Evolutionary conservation across 1,140 invertebrate species (phyloP).

Genomic region (Drosophila littoralis): DNA sequence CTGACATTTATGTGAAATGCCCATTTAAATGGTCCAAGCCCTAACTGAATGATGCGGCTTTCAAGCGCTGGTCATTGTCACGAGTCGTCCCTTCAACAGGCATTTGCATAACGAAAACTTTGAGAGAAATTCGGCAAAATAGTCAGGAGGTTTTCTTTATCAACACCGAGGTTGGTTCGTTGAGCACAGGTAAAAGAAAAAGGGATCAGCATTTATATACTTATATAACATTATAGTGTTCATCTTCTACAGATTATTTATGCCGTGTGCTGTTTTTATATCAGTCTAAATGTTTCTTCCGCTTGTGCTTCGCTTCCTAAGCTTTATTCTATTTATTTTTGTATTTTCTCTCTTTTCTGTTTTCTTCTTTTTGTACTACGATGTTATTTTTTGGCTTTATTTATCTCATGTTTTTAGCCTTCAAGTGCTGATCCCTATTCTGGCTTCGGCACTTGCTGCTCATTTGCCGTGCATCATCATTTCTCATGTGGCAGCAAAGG

Average conservation of each 20-base stretch:
- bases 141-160: constrained; percentile 25
- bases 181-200: background rate
- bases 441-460: background rate
- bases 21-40: constrained; percentile 54
- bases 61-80: constrained; percentile 12
- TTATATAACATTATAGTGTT: no score
- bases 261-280: background rate
- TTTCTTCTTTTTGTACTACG: background rate
- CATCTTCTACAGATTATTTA: background rate
- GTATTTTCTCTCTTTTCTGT: background rate
- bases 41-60: constrained; percentile 63
- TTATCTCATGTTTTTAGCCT: no score
- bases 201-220: no score
- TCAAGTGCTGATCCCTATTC: background rate
- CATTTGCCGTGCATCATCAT: background rate
- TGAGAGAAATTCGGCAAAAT: constrained; percentile 11
- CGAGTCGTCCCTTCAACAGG: background rate
- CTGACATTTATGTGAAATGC: constrained; percentile 73
- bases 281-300: background rate
- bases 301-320: background rate
- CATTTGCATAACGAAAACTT: constrained; percentile 44
- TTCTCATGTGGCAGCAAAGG: no score
- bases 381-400: no score
- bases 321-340: background rate
- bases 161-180: constrained; percentile 8